These are phyloP conservation scores for Saxidomus purpurata DNA, from an alignment of 1,140 invertebrate species.

Conservation along the genomic window DNA sequence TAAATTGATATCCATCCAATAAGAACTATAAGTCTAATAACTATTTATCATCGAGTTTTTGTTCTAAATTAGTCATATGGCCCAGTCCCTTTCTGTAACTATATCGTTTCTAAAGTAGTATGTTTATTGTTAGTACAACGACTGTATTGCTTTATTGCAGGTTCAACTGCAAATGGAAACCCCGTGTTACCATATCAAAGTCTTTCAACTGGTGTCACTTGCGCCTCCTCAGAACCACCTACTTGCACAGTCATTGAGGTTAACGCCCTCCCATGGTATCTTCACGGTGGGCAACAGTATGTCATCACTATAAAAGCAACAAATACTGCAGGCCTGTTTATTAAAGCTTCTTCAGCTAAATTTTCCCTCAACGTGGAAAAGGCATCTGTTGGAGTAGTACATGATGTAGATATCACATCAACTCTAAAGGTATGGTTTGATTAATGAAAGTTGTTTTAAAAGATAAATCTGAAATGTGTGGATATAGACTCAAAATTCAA, in stretches of 20 bases:
- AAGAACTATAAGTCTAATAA: too few species aligned
- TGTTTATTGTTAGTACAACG: too few species aligned
- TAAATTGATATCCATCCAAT: too few species aligned
- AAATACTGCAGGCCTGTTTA: conserved; percentile 54
- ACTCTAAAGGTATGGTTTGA: neutral
- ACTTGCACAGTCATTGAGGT: conserved; percentile 55
- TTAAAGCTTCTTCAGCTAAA: conserved; percentile 19
- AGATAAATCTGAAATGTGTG: too few species aligned
- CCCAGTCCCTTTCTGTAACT: too few species aligned
- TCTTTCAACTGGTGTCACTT: neutral
- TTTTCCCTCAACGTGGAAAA: conserved; percentile 52
- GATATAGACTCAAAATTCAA: too few species aligned
- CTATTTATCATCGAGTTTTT: too few species aligned
- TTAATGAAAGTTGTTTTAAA: too few species aligned
- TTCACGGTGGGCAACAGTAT: conserved; percentile 57
- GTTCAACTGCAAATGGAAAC: conserved; percentile 18
- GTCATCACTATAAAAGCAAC: conserved; percentile 57
- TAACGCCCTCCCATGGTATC: conserved; percentile 38
- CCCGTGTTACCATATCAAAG: conserved; percentile 24
- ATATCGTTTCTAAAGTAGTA: too few species aligned
- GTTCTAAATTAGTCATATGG: too few species aligned
- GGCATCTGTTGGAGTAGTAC: conserved; percentile 61
- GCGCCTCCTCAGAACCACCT: neutral
- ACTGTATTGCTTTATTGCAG: neutral
- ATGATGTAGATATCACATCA: conserved; percentile 27